Percentiles rank a stretch among this genome's conserved stretches.
Evolutionary conservation across 2,113 vertebrate genomes (phyloP).

Genomic region (Macheiramphus alcinus): DNA sequence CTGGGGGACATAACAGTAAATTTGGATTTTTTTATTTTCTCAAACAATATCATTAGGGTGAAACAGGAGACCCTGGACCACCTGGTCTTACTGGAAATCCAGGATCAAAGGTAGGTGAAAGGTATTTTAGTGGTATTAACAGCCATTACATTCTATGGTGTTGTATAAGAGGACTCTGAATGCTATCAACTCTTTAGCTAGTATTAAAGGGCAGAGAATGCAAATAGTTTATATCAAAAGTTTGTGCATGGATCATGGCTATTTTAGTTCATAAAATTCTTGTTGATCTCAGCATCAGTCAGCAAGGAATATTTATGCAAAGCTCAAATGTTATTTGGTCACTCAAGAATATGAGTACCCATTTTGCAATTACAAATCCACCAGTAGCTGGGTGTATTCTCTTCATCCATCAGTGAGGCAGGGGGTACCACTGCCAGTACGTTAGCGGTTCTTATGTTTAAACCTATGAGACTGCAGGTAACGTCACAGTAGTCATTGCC

Average conservation of each 20-base stretch:
- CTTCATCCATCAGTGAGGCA: neutral
- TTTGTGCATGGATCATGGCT: neutral
- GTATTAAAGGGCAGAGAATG: neutral
- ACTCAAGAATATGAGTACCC: neutral
- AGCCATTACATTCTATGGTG: neutral
- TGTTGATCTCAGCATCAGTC: neutral
- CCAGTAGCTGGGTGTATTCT: neutral
- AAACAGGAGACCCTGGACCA: slow-evolving; percentile 79
- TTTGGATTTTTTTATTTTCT: neutral
- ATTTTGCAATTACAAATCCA: neutral
- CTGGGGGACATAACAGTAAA: neutral
- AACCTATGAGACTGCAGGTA: neutral
- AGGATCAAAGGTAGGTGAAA: slow-evolving; percentile 79
- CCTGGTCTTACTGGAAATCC: slow-evolving; percentile 81
- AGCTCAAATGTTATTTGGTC: neutral
- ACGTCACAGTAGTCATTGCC: neutral
- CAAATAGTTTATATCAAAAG: neutral
- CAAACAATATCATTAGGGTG: slow-evolving; percentile 60
- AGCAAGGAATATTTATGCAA: neutral
- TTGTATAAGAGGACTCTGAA: neutral
- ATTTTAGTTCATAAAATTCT: neutral
- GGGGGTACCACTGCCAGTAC: neutral
- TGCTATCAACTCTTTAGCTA: neutral
- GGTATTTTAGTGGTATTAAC: neutral
- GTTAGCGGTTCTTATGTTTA: neutral